Evolutionary conservation across 2,797 vertebrate species (phyloP), one percentile per base, ranked within the genome.

Genomic region (Scolopax rusticola): DNA sequence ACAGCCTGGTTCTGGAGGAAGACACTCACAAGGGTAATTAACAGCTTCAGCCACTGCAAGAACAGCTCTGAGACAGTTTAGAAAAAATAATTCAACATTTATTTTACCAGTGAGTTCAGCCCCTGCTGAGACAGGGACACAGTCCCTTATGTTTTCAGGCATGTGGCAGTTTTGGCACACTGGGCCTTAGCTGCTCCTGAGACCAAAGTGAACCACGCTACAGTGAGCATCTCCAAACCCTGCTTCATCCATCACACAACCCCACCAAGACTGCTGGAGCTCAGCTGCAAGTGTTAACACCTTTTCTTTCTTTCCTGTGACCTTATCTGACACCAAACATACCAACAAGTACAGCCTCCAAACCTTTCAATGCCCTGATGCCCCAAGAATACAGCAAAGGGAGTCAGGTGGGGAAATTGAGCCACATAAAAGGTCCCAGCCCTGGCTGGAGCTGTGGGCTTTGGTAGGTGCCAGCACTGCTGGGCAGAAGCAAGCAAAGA

Each of bases 1-100:
- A 3, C 4, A 38, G 64, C 41, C 43, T 13, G 15, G 47, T 19
- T 18, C 45, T n/a, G 60, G 65, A 80, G 32, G 61, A 40, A 33
- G 56, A 43, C 4, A 1, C 30, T 54, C n/a, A 9, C 1, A 3
- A 17, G 45, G 48, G 57, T 32, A n/a, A 30, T 1, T 0, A 23
- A 38, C 0, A 0, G 71, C 85, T 75, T 23, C 83, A 84, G 85
- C 40, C 71, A 32, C 61, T 13, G 73, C 88, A 90, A 92, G 54
- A 87, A 94, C 48, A 86, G 80, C 50, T 74, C 84, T 15, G 61
- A 92, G 83, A 68, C 86, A 33, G 41, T 12, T 89, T 67, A 94
- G 81, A 36, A 94, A 95, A 75, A 40, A 60, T 1, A 15, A 50
- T 8, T 33, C n/a, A 23, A 0, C 6, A 5, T 97, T 96, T 96